Percentiles rank a stretch among this genome's conserved stretches.
phyloP scores from a whole-genome alignment of 2,888 invertebrate species.

The Andrena chrysosceles region DNA sequence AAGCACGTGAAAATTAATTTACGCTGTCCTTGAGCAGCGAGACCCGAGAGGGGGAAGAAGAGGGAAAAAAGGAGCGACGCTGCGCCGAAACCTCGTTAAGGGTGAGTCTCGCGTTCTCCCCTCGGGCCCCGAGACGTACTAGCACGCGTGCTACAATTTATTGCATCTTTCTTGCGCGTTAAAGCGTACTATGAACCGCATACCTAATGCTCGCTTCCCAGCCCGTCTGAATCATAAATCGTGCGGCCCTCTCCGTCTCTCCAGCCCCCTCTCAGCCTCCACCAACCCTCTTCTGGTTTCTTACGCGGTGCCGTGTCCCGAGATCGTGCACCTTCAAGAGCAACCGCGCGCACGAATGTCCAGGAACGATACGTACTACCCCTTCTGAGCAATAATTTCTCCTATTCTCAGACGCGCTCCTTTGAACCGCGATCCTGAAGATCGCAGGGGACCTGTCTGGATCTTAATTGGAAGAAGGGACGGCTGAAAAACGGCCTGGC shows the following conservation, averaged over 20 bases:
- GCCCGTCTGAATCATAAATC: slow-evolving; percentile 79
- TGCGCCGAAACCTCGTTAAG: slow-evolving; percentile 63
- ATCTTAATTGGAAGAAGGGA: neutral
- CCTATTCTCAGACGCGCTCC: neutral
- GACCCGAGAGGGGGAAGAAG: neutral
- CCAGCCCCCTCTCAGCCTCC: slow-evolving; percentile 41
- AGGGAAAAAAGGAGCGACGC: slow-evolving; percentile 14
- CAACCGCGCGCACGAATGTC: slow-evolving; percentile 35
- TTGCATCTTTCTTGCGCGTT: slow-evolving; percentile 80
- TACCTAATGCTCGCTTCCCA: slow-evolving; percentile 77
- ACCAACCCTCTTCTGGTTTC: slow-evolving; percentile 31
- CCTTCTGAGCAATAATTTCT: slow-evolving; percentile 25
- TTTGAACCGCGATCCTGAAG: neutral
- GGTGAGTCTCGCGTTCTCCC: slow-evolving; percentile 49
- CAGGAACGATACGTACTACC: slow-evolving; percentile 27
- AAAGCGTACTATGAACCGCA: slow-evolving; percentile 78
- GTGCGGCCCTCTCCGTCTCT: slow-evolving; percentile 48
- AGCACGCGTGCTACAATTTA: slow-evolving; percentile 78
- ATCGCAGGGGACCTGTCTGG: neutral
- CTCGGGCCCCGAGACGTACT: slow-evolving; percentile 65
- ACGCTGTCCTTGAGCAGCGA: slow-evolving; percentile 27
- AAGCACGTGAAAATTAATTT: slow-evolving; percentile 44
- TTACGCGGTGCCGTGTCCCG: slow-evolving; percentile 49
- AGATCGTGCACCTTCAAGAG: slow-evolving; percentile 52
- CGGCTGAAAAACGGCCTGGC: neutral